Evolutionary conservation across 2,797 vertebrate species (phyloP).

Genomic region (Scarus forsteni): DNA sequence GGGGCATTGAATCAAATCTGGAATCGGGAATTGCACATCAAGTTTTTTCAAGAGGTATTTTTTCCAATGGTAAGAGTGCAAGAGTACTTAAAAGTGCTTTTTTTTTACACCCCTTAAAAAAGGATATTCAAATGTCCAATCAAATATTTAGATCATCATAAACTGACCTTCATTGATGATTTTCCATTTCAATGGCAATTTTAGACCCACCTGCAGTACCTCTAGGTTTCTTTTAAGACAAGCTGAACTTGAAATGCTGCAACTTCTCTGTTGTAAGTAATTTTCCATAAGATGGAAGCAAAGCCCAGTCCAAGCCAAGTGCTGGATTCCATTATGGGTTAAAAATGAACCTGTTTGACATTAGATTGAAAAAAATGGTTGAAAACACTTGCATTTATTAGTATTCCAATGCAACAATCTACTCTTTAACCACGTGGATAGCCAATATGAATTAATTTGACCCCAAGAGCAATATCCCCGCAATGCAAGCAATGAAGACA

Average conservation of each 20-base stretch:
- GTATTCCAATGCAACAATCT: slow-evolving; percentile 34
- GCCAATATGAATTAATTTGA: slow-evolving; percentile 62
- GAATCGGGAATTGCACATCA: too few species aligned
- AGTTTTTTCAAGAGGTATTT: too few species aligned
- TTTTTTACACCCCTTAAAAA: too few species aligned
- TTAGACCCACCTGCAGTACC: too few species aligned
- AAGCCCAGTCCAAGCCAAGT: neutral
- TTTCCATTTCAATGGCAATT: too few species aligned
- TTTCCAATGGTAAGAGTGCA: too few species aligned
- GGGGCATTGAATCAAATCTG: too few species aligned
- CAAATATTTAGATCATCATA: too few species aligned
- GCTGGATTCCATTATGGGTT: neutral
- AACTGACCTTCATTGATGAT: too few species aligned
- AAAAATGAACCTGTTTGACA: slow-evolving; percentile 5
- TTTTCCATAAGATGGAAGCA: neutral
- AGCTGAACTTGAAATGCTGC: slow-evolving; percentile 10
- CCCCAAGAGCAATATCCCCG: slow-evolving; percentile 56
- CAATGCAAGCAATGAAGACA: slow-evolving; percentile 70
- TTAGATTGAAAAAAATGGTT: neutral
- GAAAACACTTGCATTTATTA: slow-evolving; percentile 23
- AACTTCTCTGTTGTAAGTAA: neutral
- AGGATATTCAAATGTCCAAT: too few species aligned
- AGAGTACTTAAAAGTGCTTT: too few species aligned
- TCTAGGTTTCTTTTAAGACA: slow-evolving; percentile 1
- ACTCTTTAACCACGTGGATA: slow-evolving; percentile 44